Evolutionary conservation across 53 echinoderm and acorn worm species (phyloP), one percentile per base, ranked within the genome.

Genomic region (Patiria pectinifera): DNA sequence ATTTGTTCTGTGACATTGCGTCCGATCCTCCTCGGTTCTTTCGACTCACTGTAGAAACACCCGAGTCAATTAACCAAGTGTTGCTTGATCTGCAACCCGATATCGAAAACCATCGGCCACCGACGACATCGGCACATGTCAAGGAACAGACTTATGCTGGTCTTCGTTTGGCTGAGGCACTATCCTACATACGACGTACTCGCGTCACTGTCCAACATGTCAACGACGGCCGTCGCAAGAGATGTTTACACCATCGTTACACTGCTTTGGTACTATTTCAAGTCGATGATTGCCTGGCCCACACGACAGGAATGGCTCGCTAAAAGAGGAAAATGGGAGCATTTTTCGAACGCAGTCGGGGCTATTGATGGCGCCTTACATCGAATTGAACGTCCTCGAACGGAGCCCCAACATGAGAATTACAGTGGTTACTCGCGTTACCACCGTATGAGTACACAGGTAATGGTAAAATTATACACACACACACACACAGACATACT

Each of bases 181-280:
- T 59, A 78, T 22, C 88, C 78, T 75, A 77, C 88, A 24, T 76
- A 88, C 19, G 62, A 61, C 76, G 15, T 88, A 24, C 35, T 88
- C 6, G 88, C 76, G 5, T 59, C 76, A 21, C 76, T 77, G 18
- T 88, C 77, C 75, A 88, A 78, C 78, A 58, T 76, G 19, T 88
- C 78, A 78, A 49, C 88, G 6, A 45, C 86, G 4, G 71, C 86
- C 13, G 46, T 91, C 23, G 18, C 62, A 26, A 79, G 82, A 59
- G 79, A 78, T 21, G 10, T 91, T 8, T 78, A 80, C 21, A 5
- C 44, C 16, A 81, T 60, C 48, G 8, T 91, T 61, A 46, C 80
- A 8, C 16, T 63, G 13, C n/a, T 80, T n/a, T 79, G 62, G 66
- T 25, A 80, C 8, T 62, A 91, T 59, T 79, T 91, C 48, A 53